Evolutionary conservation across 2,888 invertebrate genomes (phyloP), one percentile per base, ranked within the genome.

Genomic region (Diaprepes abbreviatus): DNA sequence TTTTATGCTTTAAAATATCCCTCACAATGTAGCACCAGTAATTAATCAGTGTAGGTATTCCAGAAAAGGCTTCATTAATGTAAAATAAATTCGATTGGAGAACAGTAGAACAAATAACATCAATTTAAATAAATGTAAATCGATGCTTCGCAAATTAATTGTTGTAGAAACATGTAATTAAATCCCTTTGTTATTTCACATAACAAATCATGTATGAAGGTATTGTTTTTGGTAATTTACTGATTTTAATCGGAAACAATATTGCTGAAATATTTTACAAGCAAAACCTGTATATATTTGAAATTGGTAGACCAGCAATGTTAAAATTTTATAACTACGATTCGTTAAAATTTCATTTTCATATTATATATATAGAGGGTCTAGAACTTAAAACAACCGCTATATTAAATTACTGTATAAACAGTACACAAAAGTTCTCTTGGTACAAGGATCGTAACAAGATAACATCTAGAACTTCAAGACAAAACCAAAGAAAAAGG

Each of bases 91-190:
- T 40, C 17, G 10, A 17, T 40, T 40, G 7, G 17, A 14, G 40
- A 12, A 5, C 9, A 40, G 17, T 24, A 12, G 12, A 17, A 24
- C 6, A 1, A 24, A 45, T n/a, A 9, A 24, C 1, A 10, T 12
- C n/a, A 45, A 45, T 24, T n/a, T 12, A 45, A 24, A 45, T 45
- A 45, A 24, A 24, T 45, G 45, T 6, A 24, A 24, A 45, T 45
- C n/a, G 3, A 45, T 45, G 45, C 24, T 12, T 45, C 24, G 21
- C 6, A 45, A 45, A 12, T 45, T 24, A 45, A 45, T 19, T 45
- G 45, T 24, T 24, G 6, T 45, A 24, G 45, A 24, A 45, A 45
- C 19, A 10, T 9, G 24, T 10, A 12, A 45, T 45, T 45, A n/a
- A 24, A 24, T 12, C 9, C 12, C 45, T 45, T 45, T 45, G 21